These are phyloP conservation scores for Periophthalmus magnuspinnatus DNA, from an alignment of 2,797 vertebrate species.

Conservation along the genomic window DNA sequence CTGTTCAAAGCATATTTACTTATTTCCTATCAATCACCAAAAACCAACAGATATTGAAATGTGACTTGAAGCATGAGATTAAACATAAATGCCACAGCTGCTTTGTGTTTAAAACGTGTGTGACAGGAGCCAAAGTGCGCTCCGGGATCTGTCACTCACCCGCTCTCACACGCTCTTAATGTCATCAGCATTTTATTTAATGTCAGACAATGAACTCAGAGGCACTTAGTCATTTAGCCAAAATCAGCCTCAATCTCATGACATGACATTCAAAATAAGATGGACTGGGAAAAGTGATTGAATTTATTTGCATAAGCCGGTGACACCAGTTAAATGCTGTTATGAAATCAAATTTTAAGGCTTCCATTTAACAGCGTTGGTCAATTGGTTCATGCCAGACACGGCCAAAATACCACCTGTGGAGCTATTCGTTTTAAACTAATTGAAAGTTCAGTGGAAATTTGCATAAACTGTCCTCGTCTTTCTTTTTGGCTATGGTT, in stretches of 20 bases:
- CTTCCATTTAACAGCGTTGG: neutral
- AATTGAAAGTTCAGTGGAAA: no score
- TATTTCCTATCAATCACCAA: neutral
- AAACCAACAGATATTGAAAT: slow-evolving; percentile 1
- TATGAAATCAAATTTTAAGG: neutral
- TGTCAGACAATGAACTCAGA: slow-evolving; percentile 10
- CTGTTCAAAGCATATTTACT: neutral
- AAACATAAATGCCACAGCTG: neutral
- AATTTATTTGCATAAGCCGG: neutral
- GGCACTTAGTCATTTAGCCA: slow-evolving; percentile 1
- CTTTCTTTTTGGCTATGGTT: no score
- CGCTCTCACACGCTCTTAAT: neutral
- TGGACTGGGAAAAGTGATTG: neutral
- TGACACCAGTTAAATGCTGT: neutral
- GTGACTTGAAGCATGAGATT: neutral
- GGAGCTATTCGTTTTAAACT: no score
- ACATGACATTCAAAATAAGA: neutral
- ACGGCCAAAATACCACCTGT: no score
- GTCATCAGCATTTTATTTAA: slow-evolving; percentile 5
- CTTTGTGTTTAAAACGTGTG: slow-evolving; percentile 5
- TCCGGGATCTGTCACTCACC: neutral
- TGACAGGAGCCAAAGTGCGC: neutral
- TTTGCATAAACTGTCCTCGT: no score
- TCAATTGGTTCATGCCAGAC: neutral
- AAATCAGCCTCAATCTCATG: neutral